Percentiles rank a stretch among this genome's conserved stretches.
phyloP scores from a whole-genome alignment of 2,113 vertebrate genomes.

The Barbus barbus region DNA sequence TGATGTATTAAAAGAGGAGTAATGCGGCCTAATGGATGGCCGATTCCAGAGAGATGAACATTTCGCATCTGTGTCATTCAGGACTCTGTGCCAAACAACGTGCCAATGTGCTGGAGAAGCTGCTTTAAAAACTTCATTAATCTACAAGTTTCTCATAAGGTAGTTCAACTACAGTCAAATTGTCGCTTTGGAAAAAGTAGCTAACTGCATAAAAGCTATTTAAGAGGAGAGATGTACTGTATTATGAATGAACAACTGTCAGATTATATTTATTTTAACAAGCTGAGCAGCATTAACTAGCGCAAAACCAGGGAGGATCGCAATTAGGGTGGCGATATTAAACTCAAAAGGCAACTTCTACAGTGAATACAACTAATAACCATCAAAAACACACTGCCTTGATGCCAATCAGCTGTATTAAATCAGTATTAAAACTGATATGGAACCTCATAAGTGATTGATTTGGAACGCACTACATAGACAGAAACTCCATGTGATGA shows the following conservation, averaged over 20 bases:
- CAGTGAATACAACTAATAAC: too few species aligned
- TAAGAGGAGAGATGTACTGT: background rate
- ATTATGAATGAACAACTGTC: background rate
- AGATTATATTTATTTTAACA: background rate
- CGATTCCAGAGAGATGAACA: background rate
- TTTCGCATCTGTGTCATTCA: background rate
- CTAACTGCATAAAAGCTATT: background rate
- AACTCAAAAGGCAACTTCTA: background rate
- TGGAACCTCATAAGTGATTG: too few species aligned
- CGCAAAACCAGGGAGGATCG: background rate
- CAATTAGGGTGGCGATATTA: background rate
- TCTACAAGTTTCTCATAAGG: background rate
- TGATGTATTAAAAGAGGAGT: conserved; percentile 20
- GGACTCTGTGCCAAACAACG: background rate
- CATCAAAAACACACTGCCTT: too few species aligned
- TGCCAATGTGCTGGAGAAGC: background rate
- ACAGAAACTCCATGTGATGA: too few species aligned
- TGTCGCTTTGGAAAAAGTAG: background rate
- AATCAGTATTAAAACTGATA: too few species aligned
- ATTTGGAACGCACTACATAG: too few species aligned
- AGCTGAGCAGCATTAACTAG: background rate
- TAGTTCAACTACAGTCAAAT: background rate
- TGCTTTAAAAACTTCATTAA: background rate
- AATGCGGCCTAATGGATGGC: conserved; percentile 4
- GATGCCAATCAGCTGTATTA: too few species aligned